phyloP scores from a whole-genome alignment of 2,797 vertebrate genomes.

The Adelosebastes latens region DNA sequence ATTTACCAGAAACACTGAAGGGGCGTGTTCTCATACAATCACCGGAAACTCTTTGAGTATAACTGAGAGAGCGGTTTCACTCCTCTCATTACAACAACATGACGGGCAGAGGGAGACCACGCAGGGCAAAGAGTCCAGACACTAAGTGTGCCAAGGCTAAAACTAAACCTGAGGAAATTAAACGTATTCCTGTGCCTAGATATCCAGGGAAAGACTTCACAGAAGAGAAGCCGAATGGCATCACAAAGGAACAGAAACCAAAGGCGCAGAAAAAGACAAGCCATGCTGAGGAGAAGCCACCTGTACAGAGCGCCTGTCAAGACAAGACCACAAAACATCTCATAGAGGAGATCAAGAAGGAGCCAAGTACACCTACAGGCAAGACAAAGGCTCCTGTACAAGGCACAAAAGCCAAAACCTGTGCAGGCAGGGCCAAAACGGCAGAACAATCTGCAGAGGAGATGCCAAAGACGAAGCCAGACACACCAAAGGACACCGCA shows the following conservation, averaged over 20 bases:
- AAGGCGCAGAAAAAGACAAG: conserved; percentile 2
- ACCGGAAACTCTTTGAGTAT: neutral
- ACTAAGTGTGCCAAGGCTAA: neutral
- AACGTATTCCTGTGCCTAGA: neutral
- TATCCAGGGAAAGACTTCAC: neutral
- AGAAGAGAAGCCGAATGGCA: neutral
- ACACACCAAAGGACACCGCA: neutral
- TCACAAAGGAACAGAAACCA: conserved; percentile 2
- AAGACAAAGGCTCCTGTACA: neutral
- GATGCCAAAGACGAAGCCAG: neutral
- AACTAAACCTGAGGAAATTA: neutral
- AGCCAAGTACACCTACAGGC: neutral
- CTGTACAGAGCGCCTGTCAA: neutral
- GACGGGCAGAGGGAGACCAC: conserved; percentile 39
- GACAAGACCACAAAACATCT: neutral
- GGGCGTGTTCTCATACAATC: neutral
- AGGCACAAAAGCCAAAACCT: neutral
- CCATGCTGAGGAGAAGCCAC: neutral
- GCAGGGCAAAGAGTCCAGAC: neutral
- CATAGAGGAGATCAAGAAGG: neutral
- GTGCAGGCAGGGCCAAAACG: neutral
- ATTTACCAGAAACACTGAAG: neutral
- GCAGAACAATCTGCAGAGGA: neutral
- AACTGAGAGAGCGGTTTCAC: neutral
- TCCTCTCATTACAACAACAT: conserved; percentile 24